Evolutionary conservation across 2,888 invertebrate genomes (phyloP), one percentile per base, ranked within the genome.

Genomic region (Dorcus hopei): DNA sequence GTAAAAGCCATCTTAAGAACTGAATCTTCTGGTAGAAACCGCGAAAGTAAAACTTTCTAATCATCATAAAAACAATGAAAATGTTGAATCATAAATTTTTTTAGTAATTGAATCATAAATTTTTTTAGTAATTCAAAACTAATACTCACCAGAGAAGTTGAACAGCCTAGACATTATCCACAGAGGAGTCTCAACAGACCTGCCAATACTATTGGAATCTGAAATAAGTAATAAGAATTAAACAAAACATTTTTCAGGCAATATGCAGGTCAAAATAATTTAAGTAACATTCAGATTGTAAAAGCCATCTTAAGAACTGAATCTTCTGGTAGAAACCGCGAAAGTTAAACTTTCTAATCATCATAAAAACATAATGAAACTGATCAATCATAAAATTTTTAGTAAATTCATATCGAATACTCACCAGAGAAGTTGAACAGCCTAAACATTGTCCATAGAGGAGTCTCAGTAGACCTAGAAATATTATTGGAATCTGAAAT

Each of bases 301-400:
- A 19, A 19, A 19, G 19, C 19, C 19, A 19, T 19, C 19, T 82
- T 82, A 80, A 19, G 19, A 19, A 19, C 3, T 19, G 3, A 19
- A 19, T 19, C 19, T 19, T 19, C 19, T 19, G 19, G 19, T 19
- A 19, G 19, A 19, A 19, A 19, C 19, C 19, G 19, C 19, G 19
- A 19, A 19, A 19, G 19, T 19, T 2, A 19, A 63, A 68, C 65
- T 77, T 77, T 78, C 68, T 83, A 83, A 83, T 84, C 84, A 83
- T 81, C 49, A 53, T 55, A 11, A 49, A 19, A 40, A 33, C 26
- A 26, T 14, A n/a, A 9, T 3, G 3, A 7, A 33, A 6, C 2
- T 33, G 26, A 3, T 33, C 3, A 33, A 33, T 3, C 6, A 16
- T 16, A 42, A 42, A 42, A 14, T 42, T 7, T 14, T 41, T 11